phyloP scores from a whole-genome alignment of 92 coral and sea anemone genomes.

The Palythoa grandiflora region DNA sequence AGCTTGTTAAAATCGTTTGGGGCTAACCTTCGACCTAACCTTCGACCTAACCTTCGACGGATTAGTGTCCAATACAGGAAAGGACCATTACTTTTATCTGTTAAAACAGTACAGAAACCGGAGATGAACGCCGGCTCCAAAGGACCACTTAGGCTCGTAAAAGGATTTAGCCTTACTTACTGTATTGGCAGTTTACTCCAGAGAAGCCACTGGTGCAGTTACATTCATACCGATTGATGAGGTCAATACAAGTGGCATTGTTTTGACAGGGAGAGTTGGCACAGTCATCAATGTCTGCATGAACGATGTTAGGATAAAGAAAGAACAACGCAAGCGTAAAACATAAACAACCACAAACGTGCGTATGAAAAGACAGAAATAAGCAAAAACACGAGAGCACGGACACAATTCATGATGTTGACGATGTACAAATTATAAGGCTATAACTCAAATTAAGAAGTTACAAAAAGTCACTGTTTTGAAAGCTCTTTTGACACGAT shows the following conservation, averaged over 20 bases:
- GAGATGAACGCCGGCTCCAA: too few species aligned
- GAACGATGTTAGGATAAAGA: conserved; percentile 26
- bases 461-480: too few species aligned
- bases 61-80: background rate
- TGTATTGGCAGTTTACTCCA: conserved; percentile 63
- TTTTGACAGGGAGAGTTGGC: conserved; percentile 65
- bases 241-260: conserved; percentile 69
- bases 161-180: conserved; percentile 23
- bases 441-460: too few species aligned
- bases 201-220: conserved; percentile 67
- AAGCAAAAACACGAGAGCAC: background rate
- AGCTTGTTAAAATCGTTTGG: too few species aligned
- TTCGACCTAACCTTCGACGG: too few species aligned
- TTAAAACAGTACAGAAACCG: too few species aligned
- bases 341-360: background rate
- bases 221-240: conserved; percentile 61
- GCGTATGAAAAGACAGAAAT: background rate
- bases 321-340: conserved; percentile 22
- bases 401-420: background rate
- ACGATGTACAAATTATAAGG: background rate
- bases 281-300: conserved; percentile 68
- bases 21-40: too few species aligned
- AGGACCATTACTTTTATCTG: background rate
- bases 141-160: too few species aligned
- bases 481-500: too few species aligned